phyloP scores from a whole-genome alignment of 2,888 invertebrate genomes.

The Plebejus melissa region DNA sequence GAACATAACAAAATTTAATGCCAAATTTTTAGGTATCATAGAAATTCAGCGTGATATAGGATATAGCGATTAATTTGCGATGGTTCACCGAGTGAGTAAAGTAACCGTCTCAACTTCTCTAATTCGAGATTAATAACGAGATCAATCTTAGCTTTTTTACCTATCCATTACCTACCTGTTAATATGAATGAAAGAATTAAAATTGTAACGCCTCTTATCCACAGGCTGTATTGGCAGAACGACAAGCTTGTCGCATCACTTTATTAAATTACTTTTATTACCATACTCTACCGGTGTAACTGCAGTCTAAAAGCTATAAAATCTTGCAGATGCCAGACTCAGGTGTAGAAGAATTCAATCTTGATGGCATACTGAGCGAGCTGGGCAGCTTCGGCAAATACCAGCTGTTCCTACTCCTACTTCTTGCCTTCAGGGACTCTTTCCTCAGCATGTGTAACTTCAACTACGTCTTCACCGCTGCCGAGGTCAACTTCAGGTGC shows the following conservation, averaged over 20 bases:
- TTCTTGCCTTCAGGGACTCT: slow-evolving; percentile 77
- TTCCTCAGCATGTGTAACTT: slow-evolving; percentile 75
- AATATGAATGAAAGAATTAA: background rate
- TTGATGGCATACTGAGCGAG: slow-evolving; percentile 72
- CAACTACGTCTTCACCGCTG: slow-evolving; percentile 78
- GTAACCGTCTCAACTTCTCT: no score
- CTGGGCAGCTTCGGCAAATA: slow-evolving; percentile 79
- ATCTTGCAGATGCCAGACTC: slow-evolving; percentile 46
- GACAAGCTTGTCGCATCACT: no score
- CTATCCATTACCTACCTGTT: no score
- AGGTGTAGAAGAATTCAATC: slow-evolving; percentile 55
- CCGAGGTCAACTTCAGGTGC: slow-evolving; percentile 76
- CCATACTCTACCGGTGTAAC: no score
- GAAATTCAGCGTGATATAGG: no score
- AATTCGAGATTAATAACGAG: background rate
- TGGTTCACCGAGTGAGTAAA: no score
- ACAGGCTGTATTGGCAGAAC: background rate
- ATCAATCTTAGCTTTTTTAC: background rate
- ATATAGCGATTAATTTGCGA: no score
- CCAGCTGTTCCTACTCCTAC: slow-evolving; percentile 72
- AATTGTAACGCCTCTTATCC: background rate
- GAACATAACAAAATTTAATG: background rate
- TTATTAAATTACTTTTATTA: no score
- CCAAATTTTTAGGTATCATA: background rate
- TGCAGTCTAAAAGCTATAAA: no score